These are phyloP conservation scores for Premnoplex brunnescens DNA, from an alignment of 2,797 vertebrate species.

Conservation along the genomic window DNA sequence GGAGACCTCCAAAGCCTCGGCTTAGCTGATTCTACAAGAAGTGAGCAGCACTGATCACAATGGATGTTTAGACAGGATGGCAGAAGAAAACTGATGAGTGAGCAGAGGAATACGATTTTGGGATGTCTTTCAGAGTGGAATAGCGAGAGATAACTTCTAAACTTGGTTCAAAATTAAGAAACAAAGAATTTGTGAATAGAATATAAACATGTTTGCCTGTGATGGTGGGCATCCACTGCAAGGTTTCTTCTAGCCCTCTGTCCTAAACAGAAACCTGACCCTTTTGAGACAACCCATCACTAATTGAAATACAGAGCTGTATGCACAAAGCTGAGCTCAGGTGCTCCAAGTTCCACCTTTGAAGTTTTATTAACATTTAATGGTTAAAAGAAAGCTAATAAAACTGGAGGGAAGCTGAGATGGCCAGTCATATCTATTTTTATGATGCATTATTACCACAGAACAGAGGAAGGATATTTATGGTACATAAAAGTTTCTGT, in stretches of 20 bases:
- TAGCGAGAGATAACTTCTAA: neutral
- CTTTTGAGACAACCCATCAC: neutral
- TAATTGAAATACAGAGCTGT: slow-evolving; percentile 12
- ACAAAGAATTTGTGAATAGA: neutral
- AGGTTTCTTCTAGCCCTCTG: neutral
- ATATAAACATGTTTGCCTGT: neutral
- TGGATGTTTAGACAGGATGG: neutral
- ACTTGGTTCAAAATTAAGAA: neutral
- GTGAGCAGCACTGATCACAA: neutral
- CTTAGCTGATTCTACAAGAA: neutral
- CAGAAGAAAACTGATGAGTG: neutral
- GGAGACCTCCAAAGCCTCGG: neutral
- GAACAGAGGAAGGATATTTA: neutral
- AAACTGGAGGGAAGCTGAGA: slow-evolving; percentile 27
- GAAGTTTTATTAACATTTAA: slow-evolving; percentile 30
- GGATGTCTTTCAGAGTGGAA: neutral
- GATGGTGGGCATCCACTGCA: neutral
- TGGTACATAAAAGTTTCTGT: neutral
- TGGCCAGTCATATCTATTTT: slow-evolving; percentile 27
- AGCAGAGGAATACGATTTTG: neutral
- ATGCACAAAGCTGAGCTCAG: slow-evolving; percentile 13
- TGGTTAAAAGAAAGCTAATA: slow-evolving; percentile 33
- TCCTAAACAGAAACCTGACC: slow-evolving; percentile 30
- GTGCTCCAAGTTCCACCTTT: slow-evolving; percentile 30
- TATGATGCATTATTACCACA: neutral